These are phyloP conservation scores for Athalia rosae DNA, from an alignment of 2,888 invertebrate species.

Conservation along the genomic window DNA sequence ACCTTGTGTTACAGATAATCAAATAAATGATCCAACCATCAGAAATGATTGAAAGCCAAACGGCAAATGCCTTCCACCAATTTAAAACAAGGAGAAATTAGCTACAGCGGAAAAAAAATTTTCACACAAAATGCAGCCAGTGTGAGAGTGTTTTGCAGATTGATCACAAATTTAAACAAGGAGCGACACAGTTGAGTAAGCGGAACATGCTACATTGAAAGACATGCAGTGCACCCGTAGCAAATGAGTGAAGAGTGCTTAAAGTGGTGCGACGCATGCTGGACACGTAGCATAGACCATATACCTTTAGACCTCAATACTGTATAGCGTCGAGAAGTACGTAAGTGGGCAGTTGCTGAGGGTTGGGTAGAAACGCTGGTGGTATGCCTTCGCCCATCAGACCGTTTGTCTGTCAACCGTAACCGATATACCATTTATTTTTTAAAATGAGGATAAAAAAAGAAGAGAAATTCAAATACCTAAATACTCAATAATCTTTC, in stretches of 20 bases:
- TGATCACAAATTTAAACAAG: neutral
- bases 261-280: conserved; percentile 60
- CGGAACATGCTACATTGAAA: conserved; percentile 27
- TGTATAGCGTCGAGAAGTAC: conserved; percentile 79
- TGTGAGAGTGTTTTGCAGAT: neutral
- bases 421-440: conserved; percentile 63
- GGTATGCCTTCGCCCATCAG: conserved; percentile 73
- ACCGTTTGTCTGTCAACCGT: conserved; percentile 73
- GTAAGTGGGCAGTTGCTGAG: conserved; percentile 78
- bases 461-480: conserved; percentile 16
- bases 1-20: too few relatives aligned
- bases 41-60: too few relatives aligned
- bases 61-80: too few relatives aligned
- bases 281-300: conserved; percentile 66
- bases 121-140: neutral
- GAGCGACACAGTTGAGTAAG: neutral
- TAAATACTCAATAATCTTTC: neutral
- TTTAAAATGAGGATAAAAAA: neutral
- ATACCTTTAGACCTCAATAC: conserved; percentile 77
- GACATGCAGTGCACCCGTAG: conserved; percentile 25
- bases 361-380: conserved; percentile 76
- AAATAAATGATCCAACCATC: too few relatives aligned
- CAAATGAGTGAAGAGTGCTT: neutral
- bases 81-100: too few relatives aligned
- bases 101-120: too few relatives aligned